phyloP scores from a whole-genome alignment of 2,888 invertebrate species.

The Onchidella celtica region DNA sequence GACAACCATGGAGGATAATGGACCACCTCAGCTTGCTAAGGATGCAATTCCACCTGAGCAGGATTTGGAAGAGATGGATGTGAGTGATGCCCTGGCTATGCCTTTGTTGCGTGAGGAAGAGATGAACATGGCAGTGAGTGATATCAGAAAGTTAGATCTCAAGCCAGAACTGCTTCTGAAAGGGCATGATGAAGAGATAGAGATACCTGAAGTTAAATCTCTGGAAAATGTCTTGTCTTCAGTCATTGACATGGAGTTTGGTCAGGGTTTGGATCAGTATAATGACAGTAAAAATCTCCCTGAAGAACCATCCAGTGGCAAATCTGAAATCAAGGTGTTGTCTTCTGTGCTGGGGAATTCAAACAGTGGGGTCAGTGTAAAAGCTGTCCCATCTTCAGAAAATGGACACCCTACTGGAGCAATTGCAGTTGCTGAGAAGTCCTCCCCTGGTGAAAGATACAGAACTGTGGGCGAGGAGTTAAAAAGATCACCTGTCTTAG shows the following conservation, averaged over 20 bases:
- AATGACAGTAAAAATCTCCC: neutral
- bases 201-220: conserved; percentile 28
- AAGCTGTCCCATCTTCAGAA: neutral
- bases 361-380: neutral
- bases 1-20: neutral
- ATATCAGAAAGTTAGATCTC: conserved; percentile 36
- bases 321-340: neutral
- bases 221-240: conserved; percentile 41
- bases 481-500: neutral
- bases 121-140: conserved; percentile 31
- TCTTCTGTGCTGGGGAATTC: neutral
- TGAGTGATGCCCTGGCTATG: conserved; percentile 22
- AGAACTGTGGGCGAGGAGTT: too few species aligned
- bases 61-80: conserved; percentile 23
- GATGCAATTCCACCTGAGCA: neutral
- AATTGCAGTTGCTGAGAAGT: neutral
- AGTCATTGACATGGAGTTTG: conserved; percentile 46
- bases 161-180: conserved; percentile 40
- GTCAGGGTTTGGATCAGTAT: neutral
- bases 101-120: conserved; percentile 36
- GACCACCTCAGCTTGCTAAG: neutral
- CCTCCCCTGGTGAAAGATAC: neutral
- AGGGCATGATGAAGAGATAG: conserved; percentile 30
- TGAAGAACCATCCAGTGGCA: neutral
- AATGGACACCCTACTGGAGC: neutral